Evolutionary conservation across 1,140 invertebrate species (phyloP), one percentile per base, ranked within the genome.

Genomic region (Brachionus calyciflorus): DNA sequence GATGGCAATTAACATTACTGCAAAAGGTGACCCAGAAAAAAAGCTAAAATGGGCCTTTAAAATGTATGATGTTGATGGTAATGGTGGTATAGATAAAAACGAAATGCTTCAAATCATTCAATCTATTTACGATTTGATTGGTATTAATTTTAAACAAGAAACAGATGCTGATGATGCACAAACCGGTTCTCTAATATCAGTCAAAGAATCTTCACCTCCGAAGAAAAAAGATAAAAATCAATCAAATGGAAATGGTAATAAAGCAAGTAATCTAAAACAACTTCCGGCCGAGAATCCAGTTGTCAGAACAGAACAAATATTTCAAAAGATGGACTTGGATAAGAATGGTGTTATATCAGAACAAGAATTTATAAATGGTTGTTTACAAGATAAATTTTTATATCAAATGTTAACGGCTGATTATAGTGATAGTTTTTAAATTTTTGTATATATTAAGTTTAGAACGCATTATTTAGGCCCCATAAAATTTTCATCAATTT

Each of bases 21-120:
- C 93, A 78, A 93, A 93, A 79, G 95, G 94, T 60, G 96, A 94
- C 79, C 93, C 95, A 14, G 93, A 98, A 84, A 94, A 99, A 84
- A 98, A 98, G 87, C 88, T 99, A 49, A 96, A 98, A 87, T 99
- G 96, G 96, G 96, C 96, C 49, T 99, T 99, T 88, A 90, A 92
- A 73, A 87, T 88, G 86, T 98, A 98, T 84, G 96, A 99, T 84
- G 96, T 98, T n/a, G 95, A 99, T 85, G 94, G 93, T 24, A 98
- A 99, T 85, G 96, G 96, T 77, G 93, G 96, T 77, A 99, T 99
- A 83, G 95, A 98, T 84, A 93, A 96, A 82, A 92, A 94, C 55
- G 88, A 90, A 81, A 89, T 89, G 88, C 86, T 85, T 53, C 87
- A 89, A 82, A 89, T 89, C 24, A 65, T 77, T 19, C 55, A 63